Base-by-base conservation (phyloP, 2,113 vertebrate species). In the Peromyscus leucopus region DNA sequence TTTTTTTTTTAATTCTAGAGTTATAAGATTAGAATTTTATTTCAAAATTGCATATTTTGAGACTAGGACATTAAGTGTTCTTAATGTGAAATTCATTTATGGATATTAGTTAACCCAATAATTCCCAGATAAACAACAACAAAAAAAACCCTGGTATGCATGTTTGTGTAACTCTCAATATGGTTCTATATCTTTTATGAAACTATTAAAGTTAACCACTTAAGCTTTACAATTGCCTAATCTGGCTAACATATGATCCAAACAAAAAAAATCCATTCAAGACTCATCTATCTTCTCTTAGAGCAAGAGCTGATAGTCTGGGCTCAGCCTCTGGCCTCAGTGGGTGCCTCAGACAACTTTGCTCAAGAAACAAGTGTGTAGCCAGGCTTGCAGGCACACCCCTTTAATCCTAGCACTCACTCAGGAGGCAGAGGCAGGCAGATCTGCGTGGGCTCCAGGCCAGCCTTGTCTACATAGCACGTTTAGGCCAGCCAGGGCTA, bases 31-130 rank as follows among this genome's bases (percentile, higher is more conserved):
- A 61, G 51, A 97, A 74, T 82, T 89, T 71, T 86, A 57, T 42
- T 83, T 97, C 63, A 92, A 93, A 94, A 69, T 90, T 84, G 78
- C 6, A 33, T 90, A 76, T 63, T 97, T 95, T 89, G n/a, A 91
- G 15, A 74, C n/a, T 72, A 9, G 21, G 83, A 69, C 92, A 79
- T 57, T 74, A 90, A 42, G 39, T 71, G 7, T 79, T 97, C 80
- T 93, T 83, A 83, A 91, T 69, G 61, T 87, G 39, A 24, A 42
- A 48, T 93, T 71, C 15, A 59, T 36, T 95, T 86, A 89, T 57
- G 59, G 39, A 65, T 24, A 63, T 86, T n/a, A 90, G 67, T 55
- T 71, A 19, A 57, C 16, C 61, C 55, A 31, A 89, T 57, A 94
- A 94, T 72, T 91, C 55, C 3, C 11, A 91, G 39, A 24, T 90